These are phyloP conservation scores for Mesoligia furuncula DNA, from an alignment of 2,888 invertebrate genomes.

Conservation along the genomic window DNA sequence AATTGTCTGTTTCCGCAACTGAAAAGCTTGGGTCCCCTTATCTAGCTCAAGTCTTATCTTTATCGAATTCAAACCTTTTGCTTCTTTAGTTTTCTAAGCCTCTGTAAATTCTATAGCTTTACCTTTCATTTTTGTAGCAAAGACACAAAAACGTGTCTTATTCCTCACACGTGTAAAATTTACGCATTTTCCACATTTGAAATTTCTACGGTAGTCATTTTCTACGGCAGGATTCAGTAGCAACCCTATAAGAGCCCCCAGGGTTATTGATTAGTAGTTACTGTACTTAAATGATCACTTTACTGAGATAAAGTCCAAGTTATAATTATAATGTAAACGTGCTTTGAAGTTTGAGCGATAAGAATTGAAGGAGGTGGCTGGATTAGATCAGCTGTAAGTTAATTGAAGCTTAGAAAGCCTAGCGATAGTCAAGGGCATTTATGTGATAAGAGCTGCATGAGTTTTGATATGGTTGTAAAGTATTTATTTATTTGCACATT, in stretches of 20 bases:
- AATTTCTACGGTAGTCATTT: neutral
- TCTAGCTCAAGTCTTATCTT: neutral
- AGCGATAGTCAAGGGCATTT: constrained; percentile 41
- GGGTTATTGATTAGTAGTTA: constrained; percentile 83
- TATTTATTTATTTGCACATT: constrained; percentile 7
- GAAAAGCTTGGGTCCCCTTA: neutral
- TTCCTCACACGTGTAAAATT: neutral
- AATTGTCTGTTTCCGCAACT: constrained; percentile 1
- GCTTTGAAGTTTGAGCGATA: constrained; percentile 66
- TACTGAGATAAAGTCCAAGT: constrained; percentile 70
- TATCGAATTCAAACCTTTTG: neutral
- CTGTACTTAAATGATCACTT: constrained; percentile 77
- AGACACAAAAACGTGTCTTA: neutral
- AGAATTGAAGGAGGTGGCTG: constrained; percentile 58
- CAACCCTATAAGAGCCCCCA: constrained; percentile 70
- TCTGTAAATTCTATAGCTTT: neutral
- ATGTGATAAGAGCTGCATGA: constrained; percentile 27
- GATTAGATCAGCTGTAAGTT: constrained; percentile 62
- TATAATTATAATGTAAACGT: constrained; percentile 74
- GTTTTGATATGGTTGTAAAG: neutral
- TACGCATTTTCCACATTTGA: neutral
- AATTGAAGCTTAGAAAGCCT: constrained; percentile 56
- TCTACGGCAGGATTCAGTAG: constrained; percentile 10
- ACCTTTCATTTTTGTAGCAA: neutral
- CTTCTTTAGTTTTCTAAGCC: neutral